These are phyloP conservation scores for Amia ocellicauda DNA, from an alignment of 2,113 vertebrate species.

Conservation along the genomic window DNA sequence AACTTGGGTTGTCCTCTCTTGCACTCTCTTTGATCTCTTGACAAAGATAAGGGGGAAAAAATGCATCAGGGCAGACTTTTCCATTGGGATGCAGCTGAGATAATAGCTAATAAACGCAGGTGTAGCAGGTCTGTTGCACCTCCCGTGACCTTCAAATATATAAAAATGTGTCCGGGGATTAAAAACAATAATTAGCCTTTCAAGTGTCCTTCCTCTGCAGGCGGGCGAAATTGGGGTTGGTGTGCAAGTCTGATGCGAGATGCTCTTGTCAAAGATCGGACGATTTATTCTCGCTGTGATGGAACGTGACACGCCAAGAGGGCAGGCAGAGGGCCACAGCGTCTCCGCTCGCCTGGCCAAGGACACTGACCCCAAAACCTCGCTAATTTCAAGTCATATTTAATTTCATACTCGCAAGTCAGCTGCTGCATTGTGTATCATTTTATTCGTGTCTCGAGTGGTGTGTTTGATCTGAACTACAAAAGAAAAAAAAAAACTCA, in stretches of 20 bases:
- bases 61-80: too few species aligned
- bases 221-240: slow-evolving; percentile 15
- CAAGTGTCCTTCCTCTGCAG: neutral
- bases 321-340: slow-evolving; percentile 5
- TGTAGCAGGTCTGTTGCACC: too few species aligned
- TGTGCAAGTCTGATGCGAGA: neutral
- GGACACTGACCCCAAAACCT: slow-evolving; percentile 12
- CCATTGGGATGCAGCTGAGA: too few species aligned
- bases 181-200: slow-evolving; percentile 14
- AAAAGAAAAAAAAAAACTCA: too few species aligned
- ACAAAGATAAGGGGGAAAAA: too few species aligned
- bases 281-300: slow-evolving; percentile 24
- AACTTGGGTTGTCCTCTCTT: too few species aligned
- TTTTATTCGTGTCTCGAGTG: too few species aligned
- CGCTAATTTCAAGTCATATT: neutral
- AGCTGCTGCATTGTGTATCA: too few species aligned
- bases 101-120: too few species aligned
- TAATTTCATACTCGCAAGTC: neutral
- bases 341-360: slow-evolving; percentile 21
- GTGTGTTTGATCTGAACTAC: too few species aligned
- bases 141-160: too few species aligned
- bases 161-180: slow-evolving; percentile 4
- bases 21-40: too few species aligned
- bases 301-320: slow-evolving; percentile 15
- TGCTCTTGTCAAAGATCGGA: slow-evolving; percentile 10